phyloP scores from a whole-genome alignment of 2,888 invertebrate species.

The Sclerodermus sp. region DNA sequence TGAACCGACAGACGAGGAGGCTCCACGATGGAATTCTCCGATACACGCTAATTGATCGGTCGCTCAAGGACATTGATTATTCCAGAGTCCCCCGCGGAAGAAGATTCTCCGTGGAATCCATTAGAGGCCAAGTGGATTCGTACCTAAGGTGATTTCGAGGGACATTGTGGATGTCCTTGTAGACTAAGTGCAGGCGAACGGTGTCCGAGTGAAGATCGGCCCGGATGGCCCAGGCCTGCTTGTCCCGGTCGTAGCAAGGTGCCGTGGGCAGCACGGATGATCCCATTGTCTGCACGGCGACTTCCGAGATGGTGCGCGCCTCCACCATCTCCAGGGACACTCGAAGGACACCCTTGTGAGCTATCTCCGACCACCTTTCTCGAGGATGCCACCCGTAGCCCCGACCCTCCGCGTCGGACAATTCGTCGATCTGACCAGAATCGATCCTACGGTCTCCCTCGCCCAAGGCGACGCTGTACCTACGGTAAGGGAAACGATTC shows the following conservation, averaged over 20 bases:
- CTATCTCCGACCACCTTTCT: slow-evolving; percentile 63
- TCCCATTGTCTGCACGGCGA: slow-evolving; percentile 59
- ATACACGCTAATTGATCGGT: too few species aligned
- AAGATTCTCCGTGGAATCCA: too few species aligned
- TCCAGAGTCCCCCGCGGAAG: too few species aligned
- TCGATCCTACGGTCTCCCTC: slow-evolving; percentile 70
- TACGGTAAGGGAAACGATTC: background rate
- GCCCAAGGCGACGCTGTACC: slow-evolving; percentile 69
- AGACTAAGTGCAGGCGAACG: slow-evolving; percentile 73
- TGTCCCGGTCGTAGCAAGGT: slow-evolving; percentile 78
- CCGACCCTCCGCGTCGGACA: slow-evolving; percentile 71
- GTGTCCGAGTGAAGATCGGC: slow-evolving; percentile 78
- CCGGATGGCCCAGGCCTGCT: slow-evolving; percentile 76
- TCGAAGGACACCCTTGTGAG: slow-evolving; percentile 66
- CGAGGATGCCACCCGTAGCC: slow-evolving; percentile 73
- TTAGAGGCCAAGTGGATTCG: too few species aligned
- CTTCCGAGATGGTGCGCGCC: slow-evolving; percentile 70
- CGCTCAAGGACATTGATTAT: too few species aligned
- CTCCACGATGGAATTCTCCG: too few species aligned
- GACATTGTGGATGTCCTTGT: slow-evolving; percentile 76
- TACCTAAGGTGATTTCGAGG: slow-evolving; percentile 75
- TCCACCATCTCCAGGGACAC: slow-evolving; percentile 74
- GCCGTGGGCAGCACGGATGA: slow-evolving; percentile 63
- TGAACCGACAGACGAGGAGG: too few species aligned
- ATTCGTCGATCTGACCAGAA: slow-evolving; percentile 71